These are phyloP conservation scores for Speoplatyrhinus poulsoni DNA, from an alignment of 2,113 vertebrate species.

Conservation along the genomic window DNA sequence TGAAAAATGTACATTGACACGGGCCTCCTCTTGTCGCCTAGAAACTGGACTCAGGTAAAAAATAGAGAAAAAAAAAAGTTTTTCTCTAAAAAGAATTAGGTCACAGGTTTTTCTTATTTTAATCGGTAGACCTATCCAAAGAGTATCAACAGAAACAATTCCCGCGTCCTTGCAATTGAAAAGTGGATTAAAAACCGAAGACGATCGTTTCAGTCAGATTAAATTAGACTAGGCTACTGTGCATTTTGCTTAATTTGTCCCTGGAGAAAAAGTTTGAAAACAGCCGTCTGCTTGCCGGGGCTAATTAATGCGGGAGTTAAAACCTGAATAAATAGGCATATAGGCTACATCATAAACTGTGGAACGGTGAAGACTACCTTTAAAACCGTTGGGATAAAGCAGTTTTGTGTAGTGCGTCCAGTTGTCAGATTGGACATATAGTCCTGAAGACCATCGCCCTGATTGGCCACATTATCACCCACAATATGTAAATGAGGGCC, in stretches of 20 bases:
- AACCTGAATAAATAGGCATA: not conserved
- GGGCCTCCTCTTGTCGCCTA: too few species aligned
- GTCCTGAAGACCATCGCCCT: conserved; percentile 19
- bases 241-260: not conserved
- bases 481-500: conserved; percentile 4
- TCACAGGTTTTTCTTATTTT: conserved; percentile 4
- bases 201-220: not conserved
- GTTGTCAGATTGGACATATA: conserved; percentile 14
- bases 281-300: not conserved
- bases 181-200: not conserved
- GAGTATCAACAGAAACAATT: not conserved
- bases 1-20: conserved; percentile 13
- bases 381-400: conserved; percentile 4
- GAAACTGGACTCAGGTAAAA: too few species aligned
- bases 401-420: conserved; percentile 11
- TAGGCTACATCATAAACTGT: not conserved
- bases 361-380: not conserved
- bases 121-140: not conserved
- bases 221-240: not conserved
- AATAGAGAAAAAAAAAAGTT: not conserved
- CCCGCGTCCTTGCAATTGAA: not conserved
- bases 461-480: conserved; percentile 30
- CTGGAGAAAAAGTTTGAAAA: conserved; percentile 1
- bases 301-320: not conserved
- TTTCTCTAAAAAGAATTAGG: not conserved